These are phyloP conservation scores for Globodera ellingtonae DNA, from an alignment of 1,140 invertebrate genomes.

Conservation along the genomic window DNA sequence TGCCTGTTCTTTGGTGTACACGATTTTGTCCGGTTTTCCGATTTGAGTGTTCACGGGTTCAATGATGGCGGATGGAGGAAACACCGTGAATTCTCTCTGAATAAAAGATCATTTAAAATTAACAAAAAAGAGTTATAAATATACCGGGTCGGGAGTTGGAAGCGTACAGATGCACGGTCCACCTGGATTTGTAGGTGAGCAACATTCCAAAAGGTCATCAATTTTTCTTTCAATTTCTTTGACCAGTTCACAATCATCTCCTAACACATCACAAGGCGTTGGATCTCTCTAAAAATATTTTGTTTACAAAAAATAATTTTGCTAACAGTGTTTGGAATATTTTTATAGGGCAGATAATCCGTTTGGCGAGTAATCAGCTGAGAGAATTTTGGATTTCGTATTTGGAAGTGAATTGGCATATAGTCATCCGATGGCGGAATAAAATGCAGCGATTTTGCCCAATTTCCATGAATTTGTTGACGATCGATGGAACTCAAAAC, in stretches of 20 bases:
- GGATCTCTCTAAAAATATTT: too few relatives aligned
- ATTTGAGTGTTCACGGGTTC: too few relatives aligned
- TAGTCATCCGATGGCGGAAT: neutral
- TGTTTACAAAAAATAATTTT: neutral
- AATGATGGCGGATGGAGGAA: too few relatives aligned
- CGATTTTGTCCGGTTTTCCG: too few relatives aligned
- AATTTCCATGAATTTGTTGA: neutral
- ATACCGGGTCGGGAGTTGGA: too few relatives aligned
- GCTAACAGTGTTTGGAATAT: neutral
- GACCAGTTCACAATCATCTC: neutral
- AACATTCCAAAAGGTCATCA: neutral
- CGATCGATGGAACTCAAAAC: neutral
- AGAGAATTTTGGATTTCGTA: neutral
- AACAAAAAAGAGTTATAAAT: too few relatives aligned
- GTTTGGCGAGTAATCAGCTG: neutral
- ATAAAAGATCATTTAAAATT: too few relatives aligned
- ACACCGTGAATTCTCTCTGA: too few relatives aligned
- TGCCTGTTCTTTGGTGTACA: too few relatives aligned
- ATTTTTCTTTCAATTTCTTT: neutral
- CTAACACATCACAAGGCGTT: neutral
- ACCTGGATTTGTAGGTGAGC: too few relatives aligned
- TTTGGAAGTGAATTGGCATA: neutral
- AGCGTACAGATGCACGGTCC: too few relatives aligned
- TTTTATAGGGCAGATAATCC: neutral
- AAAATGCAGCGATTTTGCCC: neutral